A percentile compares a stretch with the other conserved stretches of the same genome.
Conservation (phyloP, 2,113 vertebrate species). For the Phylloscopus whistleri region DNA sequence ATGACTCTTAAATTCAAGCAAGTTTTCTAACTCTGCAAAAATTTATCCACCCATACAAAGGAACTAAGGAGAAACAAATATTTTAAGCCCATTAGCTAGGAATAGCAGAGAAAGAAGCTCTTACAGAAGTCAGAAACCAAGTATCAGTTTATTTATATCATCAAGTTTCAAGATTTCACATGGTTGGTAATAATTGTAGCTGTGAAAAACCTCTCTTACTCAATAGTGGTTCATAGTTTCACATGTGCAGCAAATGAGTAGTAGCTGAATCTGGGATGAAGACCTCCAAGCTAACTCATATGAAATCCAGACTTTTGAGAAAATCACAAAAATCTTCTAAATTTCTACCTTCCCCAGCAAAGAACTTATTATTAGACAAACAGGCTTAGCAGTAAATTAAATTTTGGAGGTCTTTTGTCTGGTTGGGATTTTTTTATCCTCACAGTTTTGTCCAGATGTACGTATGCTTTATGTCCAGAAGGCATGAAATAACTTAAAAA, state of each 20-base stretch:
- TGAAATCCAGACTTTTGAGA: background rate
- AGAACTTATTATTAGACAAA: background rate
- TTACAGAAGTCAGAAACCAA: background rate
- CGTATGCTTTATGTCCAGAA: background rate
- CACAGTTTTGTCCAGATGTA: background rate
- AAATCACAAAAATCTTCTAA: background rate
- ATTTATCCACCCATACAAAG: background rate
- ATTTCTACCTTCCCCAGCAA: background rate
- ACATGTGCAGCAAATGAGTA: background rate
- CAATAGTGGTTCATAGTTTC: background rate
- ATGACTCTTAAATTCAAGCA: background rate
- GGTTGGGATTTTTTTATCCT: background rate
- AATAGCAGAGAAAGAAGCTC: background rate
- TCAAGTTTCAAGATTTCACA: background rate
- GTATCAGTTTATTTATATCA: background rate
- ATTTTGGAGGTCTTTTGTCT: fast-evolving
- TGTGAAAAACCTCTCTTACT: background rate
- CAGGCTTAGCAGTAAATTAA: background rate
- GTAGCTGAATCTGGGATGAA: background rate
- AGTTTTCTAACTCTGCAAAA: background rate
- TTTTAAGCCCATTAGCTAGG: background rate
- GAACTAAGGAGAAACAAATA: background rate
- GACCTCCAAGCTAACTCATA: background rate
- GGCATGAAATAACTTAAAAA: background rate
- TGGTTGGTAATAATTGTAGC: background rate